Percentiles rank a stretch among this genome's conserved stretches.
phyloP scores from a whole-genome alignment of 2,797 vertebrate species.

The Valencia hispanica region DNA sequence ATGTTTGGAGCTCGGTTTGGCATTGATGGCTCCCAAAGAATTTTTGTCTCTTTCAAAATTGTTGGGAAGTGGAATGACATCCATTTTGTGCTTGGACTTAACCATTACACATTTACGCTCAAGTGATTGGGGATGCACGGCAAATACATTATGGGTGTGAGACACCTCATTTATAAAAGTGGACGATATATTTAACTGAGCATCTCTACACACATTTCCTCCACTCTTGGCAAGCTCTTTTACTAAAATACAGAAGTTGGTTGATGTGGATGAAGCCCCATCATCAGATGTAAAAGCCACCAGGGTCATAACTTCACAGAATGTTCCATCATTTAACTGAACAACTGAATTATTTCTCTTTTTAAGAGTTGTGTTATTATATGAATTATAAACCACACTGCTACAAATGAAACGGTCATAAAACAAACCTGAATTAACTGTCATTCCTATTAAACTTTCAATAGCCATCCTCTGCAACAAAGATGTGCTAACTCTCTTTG shows the following conservation, averaged over 20 bases:
- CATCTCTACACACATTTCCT: background rate
- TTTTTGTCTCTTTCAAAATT: background rate
- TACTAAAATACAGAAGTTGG: too few species aligned
- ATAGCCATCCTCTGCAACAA: background rate
- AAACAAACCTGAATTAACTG: background rate
- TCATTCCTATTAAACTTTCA: background rate
- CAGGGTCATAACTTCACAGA: background rate
- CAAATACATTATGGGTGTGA: background rate
- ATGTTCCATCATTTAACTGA: background rate
- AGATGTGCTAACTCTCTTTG: background rate
- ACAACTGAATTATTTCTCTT: slow-evolving; percentile 4
- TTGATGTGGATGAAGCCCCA: too few species aligned
- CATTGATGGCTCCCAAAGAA: too few species aligned
- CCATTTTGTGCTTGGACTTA: background rate
- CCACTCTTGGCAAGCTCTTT: background rate
- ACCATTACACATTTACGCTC: background rate
- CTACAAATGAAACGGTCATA: background rate
- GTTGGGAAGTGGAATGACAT: background rate
- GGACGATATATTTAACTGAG: background rate
- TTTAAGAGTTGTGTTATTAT: slow-evolving; percentile 1
- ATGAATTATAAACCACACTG: background rate
- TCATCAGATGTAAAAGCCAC: background rate
- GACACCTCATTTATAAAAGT: background rate
- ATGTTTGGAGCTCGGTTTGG: too few species aligned
- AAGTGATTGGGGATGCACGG: background rate